These are phyloP conservation scores for Hydrozoanthus tunicans DNA, from an alignment of 64 coral and sea anemone species.

Conservation along the genomic window DNA sequence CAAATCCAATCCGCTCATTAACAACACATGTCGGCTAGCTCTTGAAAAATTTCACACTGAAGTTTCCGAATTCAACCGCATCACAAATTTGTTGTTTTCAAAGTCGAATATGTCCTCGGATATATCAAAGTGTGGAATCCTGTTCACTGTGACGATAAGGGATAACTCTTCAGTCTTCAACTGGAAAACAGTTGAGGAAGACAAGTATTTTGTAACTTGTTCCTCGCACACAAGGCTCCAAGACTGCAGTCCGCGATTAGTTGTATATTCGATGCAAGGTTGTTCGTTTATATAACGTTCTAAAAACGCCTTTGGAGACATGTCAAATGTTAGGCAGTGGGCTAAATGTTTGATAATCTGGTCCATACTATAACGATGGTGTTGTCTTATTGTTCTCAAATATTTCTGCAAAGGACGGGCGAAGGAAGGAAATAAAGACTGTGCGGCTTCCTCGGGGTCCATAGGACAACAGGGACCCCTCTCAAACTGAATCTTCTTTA, in stretches of 20 bases:
- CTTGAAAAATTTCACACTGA: constrained; percentile 62
- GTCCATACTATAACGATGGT: constrained; percentile 97
- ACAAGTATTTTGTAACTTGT: constrained; percentile 87
- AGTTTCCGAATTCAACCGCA: constrained; percentile 94
- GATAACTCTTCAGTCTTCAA: constrained; percentile 86
- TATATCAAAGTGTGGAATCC: constrained; percentile 79
- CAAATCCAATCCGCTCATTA: constrained; percentile 55
- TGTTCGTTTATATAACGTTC: constrained; percentile 96
- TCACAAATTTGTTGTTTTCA: constrained; percentile 97
- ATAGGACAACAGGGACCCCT: constrained; percentile 93
- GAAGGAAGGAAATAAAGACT: constrained; percentile 97
- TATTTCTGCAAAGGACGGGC: constrained; percentile 98
- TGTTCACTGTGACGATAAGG: constrained; percentile 83
- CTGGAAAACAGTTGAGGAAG: constrained; percentile 94
- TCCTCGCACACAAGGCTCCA: constrained; percentile 99
- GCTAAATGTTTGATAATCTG: constrained; percentile 97
- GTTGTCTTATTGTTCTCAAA: constrained; percentile 89
- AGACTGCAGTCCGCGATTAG: constrained; percentile 60
- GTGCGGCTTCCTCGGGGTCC: constrained; percentile 98
- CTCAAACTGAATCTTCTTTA: constrained; percentile 91
- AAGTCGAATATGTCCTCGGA: constrained; percentile 96
- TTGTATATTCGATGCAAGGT: constrained; percentile 84
- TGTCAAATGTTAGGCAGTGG: constrained; percentile 96
- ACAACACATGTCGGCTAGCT: background rate
- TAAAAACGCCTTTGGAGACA: constrained; percentile 96